Evolutionary conservation across 2,888 invertebrate genomes (phyloP), one percentile per base, ranked within the genome.

Genomic region (Miltochrista miniata): DNA sequence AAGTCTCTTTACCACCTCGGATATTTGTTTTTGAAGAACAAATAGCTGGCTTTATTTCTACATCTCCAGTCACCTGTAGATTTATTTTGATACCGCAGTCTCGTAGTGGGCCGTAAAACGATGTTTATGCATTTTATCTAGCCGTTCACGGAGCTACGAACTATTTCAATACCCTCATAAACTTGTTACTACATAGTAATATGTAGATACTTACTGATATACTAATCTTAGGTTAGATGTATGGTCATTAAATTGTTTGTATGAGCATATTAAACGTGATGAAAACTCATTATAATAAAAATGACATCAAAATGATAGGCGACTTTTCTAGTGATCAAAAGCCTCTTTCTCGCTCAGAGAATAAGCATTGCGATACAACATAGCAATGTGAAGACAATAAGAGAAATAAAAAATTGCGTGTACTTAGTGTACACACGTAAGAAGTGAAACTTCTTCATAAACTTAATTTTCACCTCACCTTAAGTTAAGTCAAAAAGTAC

Each of bases 1-100:
- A n/a, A 31, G n/a, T 42, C n/a, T 34, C 18, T n/a, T 10, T 34
- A 10, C 1, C 14, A 44, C 5, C 35, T 12, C 35, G 11, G 24
- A 35, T 18, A 29, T 43, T 43, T 35, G 44, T 44, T 35, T 10
- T 38, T 38, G 29, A 35, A 11, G 24, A 44, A 44, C 24, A 35
- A 44, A 44, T 35, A 11, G 15, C 18, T 38, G 18, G 38, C 38
- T 35, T 24, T 29, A 13, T 12, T 35, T 11, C 33, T 18, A 35
- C 35, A 12, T 43, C 42, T 38, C 38, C 14, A 42, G 37, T 29
- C 41, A 48, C 43, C 48, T 43, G 48, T 48, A 31, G 48, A 48
- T 43, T 43, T 43, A 48, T 48, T 38, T 43, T 43, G n/a, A 38
- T 43, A 33, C 14, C 34, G 9, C 31, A 43, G 43, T 43, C 38